Evolutionary conservation across 2,113 vertebrate species (phyloP), one percentile per base, ranked within the genome.

Genomic region (Lucifuga dentata): DNA sequence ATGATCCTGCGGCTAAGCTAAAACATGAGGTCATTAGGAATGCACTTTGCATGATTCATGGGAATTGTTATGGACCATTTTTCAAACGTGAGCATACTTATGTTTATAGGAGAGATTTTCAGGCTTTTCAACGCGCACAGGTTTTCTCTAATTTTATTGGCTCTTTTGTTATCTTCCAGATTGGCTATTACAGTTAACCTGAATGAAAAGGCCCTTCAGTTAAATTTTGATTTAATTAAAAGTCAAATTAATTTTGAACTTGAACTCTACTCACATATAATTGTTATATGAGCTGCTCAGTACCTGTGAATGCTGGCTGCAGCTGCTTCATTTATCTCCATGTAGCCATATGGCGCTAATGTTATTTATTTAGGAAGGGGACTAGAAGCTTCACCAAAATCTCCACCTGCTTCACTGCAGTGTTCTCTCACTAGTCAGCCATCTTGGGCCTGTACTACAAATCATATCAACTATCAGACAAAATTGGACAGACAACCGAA

Each of bases 21-120:
- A 78, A 81, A 76, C 60, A 73, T 70, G 12, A 40, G 5, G 4
- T 12, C 38, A 40, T n/a, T 68, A 83, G 26, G 38, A 81, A 67
- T 70, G 70, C 52, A 72, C 50, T 78, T 80, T 87, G 69, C 69
- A 83, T 81, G 21, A 83, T 87, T 87, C 56, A 81, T 64, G 32
- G 17, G 24, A 23, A 16, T 70, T 56, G 26, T 38, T 43, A 48
- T 51, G 20, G 32, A 9, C 36, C 24, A 12, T 72, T 68, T 68
- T 71, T 62, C 39, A 51, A 74, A 78, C 41, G 68, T 62, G 50
- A 26, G 62, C 17, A 19, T 40, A 40, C 56, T 66, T 59, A 81
- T n/a, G 26, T 68, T 62, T 11, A 48, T 45, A 17, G 13, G 39
- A 23, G 40, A 10, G 3, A 55, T 79, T 71, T 64, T 40, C 24